These are phyloP conservation scores for Meliscaeva auricollis DNA, from an alignment of 2,888 invertebrate genomes.

Conservation along the genomic window DNA sequence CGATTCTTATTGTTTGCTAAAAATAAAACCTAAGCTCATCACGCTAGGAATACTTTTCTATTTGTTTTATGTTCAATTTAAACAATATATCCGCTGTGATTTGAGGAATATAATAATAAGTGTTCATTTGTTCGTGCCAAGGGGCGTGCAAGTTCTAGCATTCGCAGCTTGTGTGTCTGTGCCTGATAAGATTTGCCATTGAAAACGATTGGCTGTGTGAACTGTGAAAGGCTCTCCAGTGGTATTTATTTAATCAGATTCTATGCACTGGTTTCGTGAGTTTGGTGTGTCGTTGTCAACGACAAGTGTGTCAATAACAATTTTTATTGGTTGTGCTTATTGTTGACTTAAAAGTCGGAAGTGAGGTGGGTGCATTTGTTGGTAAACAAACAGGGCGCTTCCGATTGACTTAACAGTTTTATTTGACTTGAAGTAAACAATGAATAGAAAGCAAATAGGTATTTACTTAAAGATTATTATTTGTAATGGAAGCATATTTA, in stretches of 20 bases:
- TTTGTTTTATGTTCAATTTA: constrained; percentile 10
- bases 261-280: neutral
- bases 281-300: neutral
- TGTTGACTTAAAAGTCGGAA: constrained; percentile 4
- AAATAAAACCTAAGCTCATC: constrained; percentile 32
- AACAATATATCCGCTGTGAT: neutral
- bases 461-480: neutral
- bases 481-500: neutral
- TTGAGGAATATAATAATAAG: neutral
- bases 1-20: constrained; percentile 28
- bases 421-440: constrained; percentile 11
- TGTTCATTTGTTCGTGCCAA: neutral
- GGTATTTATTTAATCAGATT: constrained; percentile 61
- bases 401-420: constrained; percentile 11
- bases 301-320: constrained; percentile 24
- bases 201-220: constrained; percentile 33
- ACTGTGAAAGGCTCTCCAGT: constrained; percentile 2
- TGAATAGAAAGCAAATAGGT: neutral
- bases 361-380: constrained; percentile 30
- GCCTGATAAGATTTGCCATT: constrained; percentile 37
- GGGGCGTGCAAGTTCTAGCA: neutral
- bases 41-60: neutral
- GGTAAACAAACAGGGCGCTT: constrained; percentile 13
- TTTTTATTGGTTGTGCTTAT: constrained; percentile 47
- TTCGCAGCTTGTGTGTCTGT: neutral